Conservation (phyloP, 2,888 invertebrate species). For the Andrena trimmerana region DNA sequence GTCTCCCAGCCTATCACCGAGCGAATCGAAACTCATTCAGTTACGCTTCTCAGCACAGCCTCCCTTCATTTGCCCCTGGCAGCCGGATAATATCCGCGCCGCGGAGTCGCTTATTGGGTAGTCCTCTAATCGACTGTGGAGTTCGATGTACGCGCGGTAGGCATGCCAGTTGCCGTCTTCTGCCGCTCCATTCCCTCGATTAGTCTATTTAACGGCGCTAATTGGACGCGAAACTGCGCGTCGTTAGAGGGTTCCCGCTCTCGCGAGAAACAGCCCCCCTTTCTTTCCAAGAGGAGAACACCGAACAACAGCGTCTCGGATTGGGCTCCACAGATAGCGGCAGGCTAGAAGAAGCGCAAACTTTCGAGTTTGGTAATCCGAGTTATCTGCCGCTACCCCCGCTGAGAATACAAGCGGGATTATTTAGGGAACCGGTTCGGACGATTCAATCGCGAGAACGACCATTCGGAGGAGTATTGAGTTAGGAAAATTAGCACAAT, state of each 20-base stretch:
- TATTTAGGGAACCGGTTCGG: background rate
- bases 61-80: conserved; percentile 33
- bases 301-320: background rate
- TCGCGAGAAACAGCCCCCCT: background rate
- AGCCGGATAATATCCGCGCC: conserved; percentile 49
- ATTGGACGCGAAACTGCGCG: conserved; percentile 46
- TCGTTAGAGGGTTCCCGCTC: background rate
- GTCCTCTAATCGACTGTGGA: conserved; percentile 61
- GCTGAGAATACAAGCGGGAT: background rate
- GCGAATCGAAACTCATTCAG: conserved; percentile 8
- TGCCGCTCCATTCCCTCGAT: conserved; percentile 39
- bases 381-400: background rate
- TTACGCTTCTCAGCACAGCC: conserved; percentile 26
- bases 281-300: background rate
- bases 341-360: background rate
- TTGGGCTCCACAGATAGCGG: background rate
- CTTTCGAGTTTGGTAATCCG: background rate
- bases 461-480: background rate
- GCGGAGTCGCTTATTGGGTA: conserved; percentile 62
- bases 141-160: conserved; percentile 39
- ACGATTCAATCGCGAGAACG: conserved; percentile 5
- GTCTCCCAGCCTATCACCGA: background rate
- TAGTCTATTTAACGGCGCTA: conserved; percentile 56
- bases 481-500: conserved; percentile 25
- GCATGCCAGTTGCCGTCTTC: background rate